Percentiles rank a stretch among this genome's conserved stretches.
Conservation (phyloP, 2,888 invertebrate species). For the Mongoloraphidia duomilia region DNA sequence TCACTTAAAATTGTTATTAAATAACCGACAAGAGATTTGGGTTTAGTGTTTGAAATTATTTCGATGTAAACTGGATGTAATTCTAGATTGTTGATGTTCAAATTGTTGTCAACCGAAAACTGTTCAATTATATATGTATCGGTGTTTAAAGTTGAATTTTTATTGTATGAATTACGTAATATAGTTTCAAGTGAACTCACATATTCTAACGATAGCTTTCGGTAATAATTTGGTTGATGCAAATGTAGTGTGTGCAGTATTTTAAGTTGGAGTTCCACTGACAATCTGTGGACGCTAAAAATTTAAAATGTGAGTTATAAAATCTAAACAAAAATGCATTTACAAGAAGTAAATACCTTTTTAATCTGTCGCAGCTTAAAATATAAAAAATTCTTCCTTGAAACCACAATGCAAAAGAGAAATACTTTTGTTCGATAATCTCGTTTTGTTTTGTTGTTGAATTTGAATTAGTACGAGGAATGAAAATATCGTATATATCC, state of each 20-base stretch:
- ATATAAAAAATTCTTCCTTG: constrained; percentile 52
- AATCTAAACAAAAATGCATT: constrained; percentile 11
- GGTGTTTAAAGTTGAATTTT: constrained; percentile 17
- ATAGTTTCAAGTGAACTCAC: constrained; percentile 20
- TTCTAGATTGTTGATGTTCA: constrained; percentile 21
- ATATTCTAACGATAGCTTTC: constrained; percentile 35
- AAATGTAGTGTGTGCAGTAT: constrained; percentile 37
- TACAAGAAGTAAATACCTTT: constrained; percentile 27
- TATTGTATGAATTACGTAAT: background rate
- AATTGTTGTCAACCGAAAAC: constrained; percentile 32
- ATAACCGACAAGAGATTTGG: constrained; percentile 6
- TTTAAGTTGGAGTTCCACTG: constrained; percentile 40
- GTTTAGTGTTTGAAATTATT: constrained; percentile 16
- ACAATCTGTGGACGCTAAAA: constrained; percentile 35
- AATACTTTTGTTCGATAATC: constrained; percentile 24
- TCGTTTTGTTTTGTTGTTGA: constrained; percentile 34
- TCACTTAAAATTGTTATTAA: background rate
- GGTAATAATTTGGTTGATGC: constrained; percentile 36
- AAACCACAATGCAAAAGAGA: constrained; percentile 49
- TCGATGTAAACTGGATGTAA: constrained; percentile 21
- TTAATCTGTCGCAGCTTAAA: constrained; percentile 37
- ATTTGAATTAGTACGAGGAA: constrained; percentile 33
- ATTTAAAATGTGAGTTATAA: constrained; percentile 11
- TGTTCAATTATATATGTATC: constrained; percentile 24
- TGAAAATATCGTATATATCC: constrained; percentile 39